Evolutionary conservation across 2,797 vertebrate genomes (phyloP).

Genomic region (Allobates femoralis): DNA sequence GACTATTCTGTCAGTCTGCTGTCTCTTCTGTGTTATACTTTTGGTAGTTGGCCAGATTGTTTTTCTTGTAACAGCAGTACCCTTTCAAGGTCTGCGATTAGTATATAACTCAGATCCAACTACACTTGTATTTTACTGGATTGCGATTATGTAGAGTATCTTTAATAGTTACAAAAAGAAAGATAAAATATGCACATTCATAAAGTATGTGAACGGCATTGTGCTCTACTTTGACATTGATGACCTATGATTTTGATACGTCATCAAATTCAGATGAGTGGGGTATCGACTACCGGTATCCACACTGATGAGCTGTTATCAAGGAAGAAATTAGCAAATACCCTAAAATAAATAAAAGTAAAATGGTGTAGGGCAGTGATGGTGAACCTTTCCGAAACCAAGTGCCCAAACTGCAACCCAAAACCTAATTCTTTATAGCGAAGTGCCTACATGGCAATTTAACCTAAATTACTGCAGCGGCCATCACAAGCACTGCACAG

Average conservation of each 20-base stretch:
- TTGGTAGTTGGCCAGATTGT: conserved; percentile 13
- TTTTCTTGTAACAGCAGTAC: conserved; percentile 16
- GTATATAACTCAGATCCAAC: background rate
- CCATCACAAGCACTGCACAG: too few relatives aligned
- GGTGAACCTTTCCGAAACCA: too few relatives aligned
- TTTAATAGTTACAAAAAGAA: background rate
- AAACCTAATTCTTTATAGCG: too few relatives aligned
- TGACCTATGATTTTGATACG: too few relatives aligned
- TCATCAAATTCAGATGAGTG: background rate
- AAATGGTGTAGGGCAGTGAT: too few relatives aligned
- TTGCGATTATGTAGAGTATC: background rate
- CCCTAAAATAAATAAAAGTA: too few relatives aligned
- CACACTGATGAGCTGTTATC: too few relatives aligned
- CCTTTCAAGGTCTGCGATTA: conserved; percentile 13
- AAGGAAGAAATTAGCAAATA: too few relatives aligned
- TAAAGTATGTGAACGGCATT: background rate
- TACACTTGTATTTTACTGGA: background rate
- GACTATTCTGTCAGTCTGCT: conserved; percentile 12
- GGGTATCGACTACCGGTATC: background rate
- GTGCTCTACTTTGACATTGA: too few relatives aligned
- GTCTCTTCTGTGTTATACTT: conserved; percentile 19
- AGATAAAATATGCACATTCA: background rate
- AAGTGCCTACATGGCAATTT: too few relatives aligned
- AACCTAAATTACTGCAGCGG: too few relatives aligned
- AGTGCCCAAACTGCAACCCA: too few relatives aligned